A percentile compares a stretch with the other conserved stretches of the same genome.
phyloP scores from a whole-genome alignment of 2,113 vertebrate species.

The Cheirogaleus medius region DNA sequence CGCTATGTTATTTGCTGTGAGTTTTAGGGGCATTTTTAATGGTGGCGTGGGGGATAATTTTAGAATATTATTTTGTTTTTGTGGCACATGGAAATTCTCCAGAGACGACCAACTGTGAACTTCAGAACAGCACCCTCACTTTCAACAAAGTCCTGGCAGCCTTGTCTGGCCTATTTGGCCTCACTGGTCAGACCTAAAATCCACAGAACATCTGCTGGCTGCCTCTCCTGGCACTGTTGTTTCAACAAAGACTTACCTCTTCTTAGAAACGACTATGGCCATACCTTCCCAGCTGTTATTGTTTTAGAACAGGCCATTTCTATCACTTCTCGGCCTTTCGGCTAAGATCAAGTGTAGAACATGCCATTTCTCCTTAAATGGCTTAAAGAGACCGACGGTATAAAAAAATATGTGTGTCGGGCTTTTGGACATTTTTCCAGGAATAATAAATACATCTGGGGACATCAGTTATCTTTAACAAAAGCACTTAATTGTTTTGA shows the following conservation, averaged over 20 bases:
- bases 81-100: not conserved
- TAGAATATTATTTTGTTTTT: not conserved
- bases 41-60: not conserved
- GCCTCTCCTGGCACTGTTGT: not conserved
- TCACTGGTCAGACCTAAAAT: not conserved
- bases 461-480: not conserved
- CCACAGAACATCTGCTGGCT: not conserved
- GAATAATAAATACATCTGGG: not conserved
- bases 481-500: not conserved
- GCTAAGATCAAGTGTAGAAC: no score
- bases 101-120: not conserved
- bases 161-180: not conserved
- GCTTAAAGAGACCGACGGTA: not conserved
- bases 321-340: no score
- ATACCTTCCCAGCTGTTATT: not conserved
- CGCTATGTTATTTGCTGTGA: not conserved
- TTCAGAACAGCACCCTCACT: not conserved
- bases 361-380: not conserved
- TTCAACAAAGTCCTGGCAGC: not conserved
- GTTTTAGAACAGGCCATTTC: not conserved
- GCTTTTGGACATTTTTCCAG: not conserved
- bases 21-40: not conserved
- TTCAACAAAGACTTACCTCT: not conserved
- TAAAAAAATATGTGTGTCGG: not conserved
- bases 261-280: not conserved